Percentiles rank a stretch among this genome's conserved stretches.
Evolutionary conservation across 2,797 vertebrate genomes (phyloP).

Genomic region (Characodon lateralis): DNA sequence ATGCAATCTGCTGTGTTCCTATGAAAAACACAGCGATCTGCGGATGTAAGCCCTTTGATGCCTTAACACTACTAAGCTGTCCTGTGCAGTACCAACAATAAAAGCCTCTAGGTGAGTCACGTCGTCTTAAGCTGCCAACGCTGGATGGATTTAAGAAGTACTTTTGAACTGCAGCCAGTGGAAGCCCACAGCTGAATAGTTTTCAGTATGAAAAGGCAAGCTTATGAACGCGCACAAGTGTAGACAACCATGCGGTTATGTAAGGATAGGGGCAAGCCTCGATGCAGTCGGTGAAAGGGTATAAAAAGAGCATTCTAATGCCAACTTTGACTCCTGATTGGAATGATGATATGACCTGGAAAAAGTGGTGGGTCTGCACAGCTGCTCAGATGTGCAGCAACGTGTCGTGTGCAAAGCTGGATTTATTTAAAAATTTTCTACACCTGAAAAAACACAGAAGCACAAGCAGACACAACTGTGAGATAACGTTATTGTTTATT

Average conservation of each 20-base stretch:
- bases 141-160: constrained; percentile 37
- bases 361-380: neutral
- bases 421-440: neutral
- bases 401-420: neutral
- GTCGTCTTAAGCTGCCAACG: constrained; percentile 28
- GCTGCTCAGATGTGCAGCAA: neutral
- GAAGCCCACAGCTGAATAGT: constrained; percentile 16
- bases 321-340: constrained; percentile 8
- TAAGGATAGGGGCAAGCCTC: constrained; percentile 9
- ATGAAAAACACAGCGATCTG: constrained; percentile 9
- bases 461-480: neutral
- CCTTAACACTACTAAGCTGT: constrained; percentile 29
- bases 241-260: constrained; percentile 22
- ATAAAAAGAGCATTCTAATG: neutral
- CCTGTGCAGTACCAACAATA: constrained; percentile 26
- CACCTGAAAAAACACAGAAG: neutral
- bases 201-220: constrained; percentile 33
- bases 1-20: constrained; percentile 10
- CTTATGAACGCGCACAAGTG: constrained; percentile 18
- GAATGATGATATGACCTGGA: constrained; percentile 12
- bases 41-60: constrained; percentile 20
- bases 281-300: neutral
- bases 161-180: constrained; percentile 46
- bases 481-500: constrained; percentile 3
- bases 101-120: constrained; percentile 46